Evolutionary conservation across 2,113 vertebrate species (phyloP), one percentile per base, ranked within the genome.

Genomic region (Alethe diademata): DNA sequence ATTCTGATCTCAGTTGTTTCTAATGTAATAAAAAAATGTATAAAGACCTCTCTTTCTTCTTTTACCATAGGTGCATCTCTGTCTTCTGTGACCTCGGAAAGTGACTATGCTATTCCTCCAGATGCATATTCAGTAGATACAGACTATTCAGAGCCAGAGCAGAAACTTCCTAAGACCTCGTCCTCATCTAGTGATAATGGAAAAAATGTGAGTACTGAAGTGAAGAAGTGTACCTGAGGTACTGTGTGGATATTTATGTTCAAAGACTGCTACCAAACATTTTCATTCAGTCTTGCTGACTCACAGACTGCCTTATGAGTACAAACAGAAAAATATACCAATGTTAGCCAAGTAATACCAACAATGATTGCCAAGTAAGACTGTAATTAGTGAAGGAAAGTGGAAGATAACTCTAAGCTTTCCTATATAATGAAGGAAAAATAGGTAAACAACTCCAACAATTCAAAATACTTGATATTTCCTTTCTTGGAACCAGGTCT

Each of bases 41-140:
- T 1, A 42, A 65, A 94, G 35, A 58, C 70, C 9, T 31, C 17
- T 43, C 13, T 45, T 88, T 79, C 53, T 72, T 91, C 54, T 83
- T 96, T 91, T 93, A 62, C 29, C 42, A 33, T 95, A 99, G 99
- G 99, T 43, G 99, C 99, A 36, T 99, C 99, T 78, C 96, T 99
- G 93, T 99, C 99, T 26, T 99, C 99, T 3, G 97, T 99, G 98
- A 98, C 99, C 29, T 99, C 99, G 11, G 99, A 99, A 96, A 98
- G 98, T n/a, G 99, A 99, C 91, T 99, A 99, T 19, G 99, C 99
- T 83, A 99, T 99, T 94, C 99, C 99, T 33, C 99, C 99, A 17
- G 99, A 99, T 70, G 99, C 99, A 43, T 99, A 99, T 97, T 98
- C 98, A 94, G 98, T 98, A 18, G 99, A 99, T 95, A 98, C 98